Evolutionary conservation across 1,140 invertebrate species (phyloP).

Genomic region (Pectinophora gossypiella): DNA sequence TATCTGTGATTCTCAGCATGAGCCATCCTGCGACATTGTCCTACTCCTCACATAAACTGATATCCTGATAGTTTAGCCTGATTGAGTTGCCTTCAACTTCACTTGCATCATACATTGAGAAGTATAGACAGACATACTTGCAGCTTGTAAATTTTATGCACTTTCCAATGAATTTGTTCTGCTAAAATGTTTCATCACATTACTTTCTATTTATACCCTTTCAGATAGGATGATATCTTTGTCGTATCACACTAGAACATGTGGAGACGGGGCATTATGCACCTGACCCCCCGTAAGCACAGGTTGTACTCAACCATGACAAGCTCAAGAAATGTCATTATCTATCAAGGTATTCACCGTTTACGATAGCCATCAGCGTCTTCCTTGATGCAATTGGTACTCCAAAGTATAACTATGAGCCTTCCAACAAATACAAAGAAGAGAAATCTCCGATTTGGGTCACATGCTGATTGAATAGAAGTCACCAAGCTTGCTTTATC

Average conservation of each 20-base stretch:
- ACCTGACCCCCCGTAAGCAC: slow-evolving; percentile 41
- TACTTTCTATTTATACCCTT: neutral
- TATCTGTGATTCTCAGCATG: slow-evolving; percentile 75
- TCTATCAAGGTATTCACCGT: neutral
- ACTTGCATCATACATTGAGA: neutral
- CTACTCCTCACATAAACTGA: slow-evolving; percentile 29
- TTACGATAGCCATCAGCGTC: neutral
- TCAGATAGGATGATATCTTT: no score
- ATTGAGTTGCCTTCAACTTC: neutral
- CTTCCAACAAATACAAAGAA: slow-evolving; percentile 46
- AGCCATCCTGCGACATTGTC: slow-evolving; percentile 72
- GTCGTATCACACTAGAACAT: no score
- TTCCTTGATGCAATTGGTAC: neutral
- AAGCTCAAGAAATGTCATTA: slow-evolving; percentile 39
- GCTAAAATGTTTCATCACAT: no score
- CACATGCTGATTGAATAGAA: slow-evolving; percentile 76
- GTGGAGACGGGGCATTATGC: slow-evolving; percentile 14
- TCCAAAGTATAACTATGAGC: slow-evolving; percentile 17
- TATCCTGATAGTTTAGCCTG: neutral
- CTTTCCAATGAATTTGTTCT: no score
- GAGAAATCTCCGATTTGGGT: slow-evolving; percentile 77
- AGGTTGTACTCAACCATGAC: slow-evolving; percentile 59
- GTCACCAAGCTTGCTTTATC: slow-evolving; percentile 26
- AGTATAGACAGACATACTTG: no score
- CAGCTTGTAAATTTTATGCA: no score